Percentiles rank a stretch among this genome's conserved stretches.
phyloP scores from a whole-genome alignment of 2,888 invertebrate genomes.

The Lymantria monacha region DNA sequence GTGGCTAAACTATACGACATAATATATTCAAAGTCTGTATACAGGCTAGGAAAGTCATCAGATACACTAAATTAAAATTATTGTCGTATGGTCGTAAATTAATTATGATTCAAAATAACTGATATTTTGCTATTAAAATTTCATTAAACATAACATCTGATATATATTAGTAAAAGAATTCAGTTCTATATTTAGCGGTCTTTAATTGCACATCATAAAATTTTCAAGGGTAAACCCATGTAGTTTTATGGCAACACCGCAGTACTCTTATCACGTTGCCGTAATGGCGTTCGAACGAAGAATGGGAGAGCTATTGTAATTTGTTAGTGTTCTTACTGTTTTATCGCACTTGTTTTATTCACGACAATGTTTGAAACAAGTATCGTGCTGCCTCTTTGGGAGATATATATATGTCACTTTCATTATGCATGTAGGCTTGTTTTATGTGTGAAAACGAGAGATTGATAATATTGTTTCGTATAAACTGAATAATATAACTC shows the following conservation, averaged over 20 bases:
- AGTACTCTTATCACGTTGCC: constrained; percentile 29
- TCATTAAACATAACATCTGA: no score
- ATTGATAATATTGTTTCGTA: background rate
- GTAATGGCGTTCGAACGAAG: constrained; percentile 34
- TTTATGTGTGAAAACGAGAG: background rate
- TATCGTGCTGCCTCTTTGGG: background rate
- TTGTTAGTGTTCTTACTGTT: constrained; percentile 36
- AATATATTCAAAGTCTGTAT: no score
- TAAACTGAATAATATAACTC: no score
- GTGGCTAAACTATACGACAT: no score
- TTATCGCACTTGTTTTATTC: constrained; percentile 34
- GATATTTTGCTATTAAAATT: no score
- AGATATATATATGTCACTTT: background rate
- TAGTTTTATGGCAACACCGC: constrained; percentile 16
- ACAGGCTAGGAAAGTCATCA: no score
- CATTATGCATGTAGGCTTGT: constrained; percentile 6
- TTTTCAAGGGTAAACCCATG: constrained; percentile 5
- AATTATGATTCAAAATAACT: no score
- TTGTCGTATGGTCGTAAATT: no score
- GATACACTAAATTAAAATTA: no score
- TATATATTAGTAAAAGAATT: no score
- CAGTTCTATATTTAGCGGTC: no score
- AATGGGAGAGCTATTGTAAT: constrained; percentile 37
- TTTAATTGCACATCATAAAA: no score
- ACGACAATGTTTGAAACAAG: constrained; percentile 18